Evolutionary conservation across 2,113 vertebrate genomes (phyloP).

Genomic region (Lepus europaeus): DNA sequence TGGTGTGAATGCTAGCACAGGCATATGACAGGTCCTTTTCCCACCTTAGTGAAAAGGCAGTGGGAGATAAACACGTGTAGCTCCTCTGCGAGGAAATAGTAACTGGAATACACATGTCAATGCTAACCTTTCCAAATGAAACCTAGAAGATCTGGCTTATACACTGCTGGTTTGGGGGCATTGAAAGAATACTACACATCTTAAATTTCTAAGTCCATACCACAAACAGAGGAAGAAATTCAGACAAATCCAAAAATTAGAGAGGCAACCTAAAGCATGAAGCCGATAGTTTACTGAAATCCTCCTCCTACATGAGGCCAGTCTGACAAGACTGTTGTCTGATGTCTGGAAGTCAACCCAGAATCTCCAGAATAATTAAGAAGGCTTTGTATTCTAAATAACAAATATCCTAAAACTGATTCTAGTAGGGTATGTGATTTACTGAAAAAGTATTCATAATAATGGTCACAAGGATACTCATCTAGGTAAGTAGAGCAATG

Average conservation of each 20-base stretch:
- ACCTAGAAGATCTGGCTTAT: neutral
- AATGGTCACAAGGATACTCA: neutral
- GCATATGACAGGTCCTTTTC: neutral
- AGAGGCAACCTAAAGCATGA: neutral
- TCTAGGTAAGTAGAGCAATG: neutral
- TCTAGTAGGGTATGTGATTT: neutral
- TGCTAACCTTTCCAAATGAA: neutral
- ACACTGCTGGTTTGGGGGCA: too few relatives aligned
- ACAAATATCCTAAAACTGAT: neutral
- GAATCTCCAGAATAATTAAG: neutral
- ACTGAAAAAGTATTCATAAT: neutral
- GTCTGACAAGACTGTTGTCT: neutral
- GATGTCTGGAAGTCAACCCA: neutral
- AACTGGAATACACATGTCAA: neutral
- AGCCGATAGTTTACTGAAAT: neutral
- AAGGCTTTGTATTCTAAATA: neutral
- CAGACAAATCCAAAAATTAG: neutral
- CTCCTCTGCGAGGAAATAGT: neutral
- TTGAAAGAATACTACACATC: neutral
- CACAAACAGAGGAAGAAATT: neutral
- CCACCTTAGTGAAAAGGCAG: neutral
- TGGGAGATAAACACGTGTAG: neutral
- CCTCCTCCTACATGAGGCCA: neutral
- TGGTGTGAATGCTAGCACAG: neutral
- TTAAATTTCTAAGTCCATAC: neutral